phyloP scores from a whole-genome alignment of 2,888 invertebrate genomes.

The Sisyra terminalis region DNA sequence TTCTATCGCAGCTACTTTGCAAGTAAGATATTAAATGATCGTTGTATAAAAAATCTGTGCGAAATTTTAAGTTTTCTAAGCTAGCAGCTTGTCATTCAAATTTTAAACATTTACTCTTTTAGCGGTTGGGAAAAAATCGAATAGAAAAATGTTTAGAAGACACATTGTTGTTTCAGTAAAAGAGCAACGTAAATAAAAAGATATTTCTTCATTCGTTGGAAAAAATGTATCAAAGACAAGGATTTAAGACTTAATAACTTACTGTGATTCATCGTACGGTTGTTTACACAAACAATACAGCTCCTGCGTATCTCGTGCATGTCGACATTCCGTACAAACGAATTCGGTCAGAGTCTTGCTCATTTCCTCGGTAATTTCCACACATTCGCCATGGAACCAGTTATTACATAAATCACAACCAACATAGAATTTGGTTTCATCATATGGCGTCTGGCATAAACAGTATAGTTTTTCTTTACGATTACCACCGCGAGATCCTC shows the following conservation, averaged over 20 bases:
- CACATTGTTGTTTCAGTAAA: no score
- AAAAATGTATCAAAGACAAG: constrained; percentile 1
- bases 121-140: no score
- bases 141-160: no score
- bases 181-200: constrained; percentile 2
- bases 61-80: no score
- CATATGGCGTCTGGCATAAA: constrained; percentile 85
- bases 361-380: constrained; percentile 82
- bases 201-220: background rate
- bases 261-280: constrained; percentile 96
- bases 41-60: no score
- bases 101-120: no score
- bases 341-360: constrained; percentile 83
- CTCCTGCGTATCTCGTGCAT: constrained; percentile 76
- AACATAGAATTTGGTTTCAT: constrained; percentile 94
- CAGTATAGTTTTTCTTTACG: constrained; percentile 78
- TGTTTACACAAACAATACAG: constrained; percentile 91
- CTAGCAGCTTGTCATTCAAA: no score
- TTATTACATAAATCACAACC: constrained; percentile 95
- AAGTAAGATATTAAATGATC: no score
- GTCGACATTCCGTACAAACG: constrained; percentile 71
- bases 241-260: constrained; percentile 25
- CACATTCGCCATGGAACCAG: constrained; percentile 98
- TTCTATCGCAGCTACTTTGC: no score
- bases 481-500: constrained; percentile 17